Percentiles rank a stretch among this genome's conserved stretches.
Conservation (phyloP, 2,797 vertebrate genomes). For the Danio tinwini region DNA sequence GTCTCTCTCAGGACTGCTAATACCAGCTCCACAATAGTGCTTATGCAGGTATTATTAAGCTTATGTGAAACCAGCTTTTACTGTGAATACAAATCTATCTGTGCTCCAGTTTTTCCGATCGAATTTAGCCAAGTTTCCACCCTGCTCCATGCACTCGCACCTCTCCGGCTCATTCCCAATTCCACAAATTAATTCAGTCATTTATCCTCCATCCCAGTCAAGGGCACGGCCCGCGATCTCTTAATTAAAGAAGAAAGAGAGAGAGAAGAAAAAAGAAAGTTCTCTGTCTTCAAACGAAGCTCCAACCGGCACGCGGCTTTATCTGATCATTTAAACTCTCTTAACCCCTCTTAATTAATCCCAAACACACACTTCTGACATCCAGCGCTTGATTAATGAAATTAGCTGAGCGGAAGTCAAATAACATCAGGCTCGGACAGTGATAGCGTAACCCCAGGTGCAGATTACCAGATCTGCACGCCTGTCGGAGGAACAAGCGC, state of each 20-base stretch:
- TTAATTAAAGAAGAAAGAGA: conserved; percentile 68
- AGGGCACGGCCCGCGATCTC: conserved; percentile 71
- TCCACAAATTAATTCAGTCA: conserved; percentile 66
- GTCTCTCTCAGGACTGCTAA: conserved; percentile 6
- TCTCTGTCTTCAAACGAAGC: conserved; percentile 68
- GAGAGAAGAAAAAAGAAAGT: conserved; percentile 63
- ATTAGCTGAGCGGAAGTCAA: conserved; percentile 65
- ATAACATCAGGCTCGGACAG: conserved; percentile 60
- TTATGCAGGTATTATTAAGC: conserved; percentile 21
- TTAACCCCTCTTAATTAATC: conserved; percentile 71
- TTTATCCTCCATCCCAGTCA: conserved; percentile 69
- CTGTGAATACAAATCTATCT: conserved; percentile 42
- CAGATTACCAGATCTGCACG: conserved; percentile 44
- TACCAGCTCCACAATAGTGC: conserved; percentile 20
- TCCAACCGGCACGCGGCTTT: conserved; percentile 67
- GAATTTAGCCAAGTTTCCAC: conserved; percentile 45
- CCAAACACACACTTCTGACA: conserved; percentile 60
- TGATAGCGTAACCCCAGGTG: conserved; percentile 51
- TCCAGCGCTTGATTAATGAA: conserved; percentile 67
- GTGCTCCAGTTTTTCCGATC: conserved; percentile 29
- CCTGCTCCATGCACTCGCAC: conserved; percentile 37
- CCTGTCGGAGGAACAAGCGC: conserved; percentile 29
- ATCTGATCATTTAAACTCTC: conserved; percentile 77
- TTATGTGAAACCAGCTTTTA: conserved; percentile 35
- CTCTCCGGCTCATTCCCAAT: conserved; percentile 57